phyloP scores from a whole-genome alignment of 2,888 invertebrate genomes.

The Miltochrista miniata region DNA sequence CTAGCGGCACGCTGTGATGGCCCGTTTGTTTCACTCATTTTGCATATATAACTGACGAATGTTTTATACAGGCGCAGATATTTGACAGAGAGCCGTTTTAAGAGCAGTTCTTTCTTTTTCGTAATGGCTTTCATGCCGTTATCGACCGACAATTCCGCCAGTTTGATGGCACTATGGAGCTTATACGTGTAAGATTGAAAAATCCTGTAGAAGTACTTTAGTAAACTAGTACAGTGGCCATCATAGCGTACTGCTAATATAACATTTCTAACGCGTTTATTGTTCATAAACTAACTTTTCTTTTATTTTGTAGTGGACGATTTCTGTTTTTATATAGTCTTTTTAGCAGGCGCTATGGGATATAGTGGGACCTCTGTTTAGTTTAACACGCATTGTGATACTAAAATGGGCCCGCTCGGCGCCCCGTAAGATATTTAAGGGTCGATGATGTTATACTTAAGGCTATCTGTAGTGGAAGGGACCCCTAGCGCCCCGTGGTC shows the following conservation, averaged over 20 bases:
- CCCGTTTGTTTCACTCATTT: too few species aligned
- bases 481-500: conserved; percentile 5
- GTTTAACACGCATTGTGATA: conserved; percentile 78
- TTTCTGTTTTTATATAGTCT: conserved; percentile 64
- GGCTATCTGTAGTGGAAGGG: conserved; percentile 3
- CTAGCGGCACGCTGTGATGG: too few species aligned
- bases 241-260: conserved; percentile 8
- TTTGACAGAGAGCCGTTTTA: too few species aligned
- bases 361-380: conserved; percentile 70
- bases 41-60: too few species aligned
- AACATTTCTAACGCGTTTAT: conserved; percentile 40
- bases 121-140: too few species aligned
- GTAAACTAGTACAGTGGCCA: not conserved
- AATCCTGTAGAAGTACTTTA: too few species aligned
- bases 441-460: conserved; percentile 12
- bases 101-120: too few species aligned
- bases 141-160: too few species aligned
- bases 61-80: too few species aligned
- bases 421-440: conserved; percentile 70
- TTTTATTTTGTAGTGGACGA: conserved; percentile 57
- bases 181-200: too few species aligned
- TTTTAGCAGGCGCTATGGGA: conserved; percentile 62
- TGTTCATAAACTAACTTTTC: conserved; percentile 49
- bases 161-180: too few species aligned
- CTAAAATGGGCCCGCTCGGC: conserved; percentile 69